Base-by-base conservation (phyloP, 30 jellyfish, hydroid and myxozoan genomes). In the Sanderia malayensis region DNA sequence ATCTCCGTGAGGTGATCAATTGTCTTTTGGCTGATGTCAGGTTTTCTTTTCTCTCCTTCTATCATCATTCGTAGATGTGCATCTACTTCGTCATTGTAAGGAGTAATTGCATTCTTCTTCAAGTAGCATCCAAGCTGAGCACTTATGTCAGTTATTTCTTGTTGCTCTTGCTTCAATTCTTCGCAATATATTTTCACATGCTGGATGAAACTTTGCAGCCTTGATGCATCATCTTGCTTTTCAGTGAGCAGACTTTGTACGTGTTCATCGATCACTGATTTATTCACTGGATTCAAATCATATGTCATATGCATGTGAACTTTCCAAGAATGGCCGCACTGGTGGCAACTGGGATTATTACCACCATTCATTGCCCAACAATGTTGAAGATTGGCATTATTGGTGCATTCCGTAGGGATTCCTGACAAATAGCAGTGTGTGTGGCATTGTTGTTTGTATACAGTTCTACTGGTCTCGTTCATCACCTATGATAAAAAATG, bases 241-340 rank as follows among this genome's bases (percentile, higher is more conserved):
- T 61, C 31, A 70, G 44, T 41, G 26, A 76, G 71, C 28, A 60
- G 67, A 0, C 23, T 17, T 8, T 76, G 19, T 21, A 17, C 27
- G 23, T 44, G 24, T 28, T 76, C 44, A 58, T 76, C 80, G 25
- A 76, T 60, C 15, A n/a, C n/a, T n/a, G n/a, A n/a, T n/a, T n/a
- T n/a, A n/a, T n/a, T n/a, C n/a, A n/a, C n/a, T n/a, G n/a, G n/a
- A n/a, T n/a, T n/a, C n/a, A n/a, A n/a, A n/a, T n/a, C n/a, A n/a
- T n/a, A n/a, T n/a, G n/a, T n/a, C 80, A 76, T 76, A 25, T 76
- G 87, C 87, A 76, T 76, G 31, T 76, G 87, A 34, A 59, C 71
- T 26, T 44, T 44, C 87, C 87, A 76, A 32, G 87, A 76, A 37
- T 76, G 87, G 15, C 58, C 59, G 53, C 87, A 76, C 29, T 20